Conservation (phyloP, 2,888 invertebrate genomes). For the Timandra comae region DNA sequence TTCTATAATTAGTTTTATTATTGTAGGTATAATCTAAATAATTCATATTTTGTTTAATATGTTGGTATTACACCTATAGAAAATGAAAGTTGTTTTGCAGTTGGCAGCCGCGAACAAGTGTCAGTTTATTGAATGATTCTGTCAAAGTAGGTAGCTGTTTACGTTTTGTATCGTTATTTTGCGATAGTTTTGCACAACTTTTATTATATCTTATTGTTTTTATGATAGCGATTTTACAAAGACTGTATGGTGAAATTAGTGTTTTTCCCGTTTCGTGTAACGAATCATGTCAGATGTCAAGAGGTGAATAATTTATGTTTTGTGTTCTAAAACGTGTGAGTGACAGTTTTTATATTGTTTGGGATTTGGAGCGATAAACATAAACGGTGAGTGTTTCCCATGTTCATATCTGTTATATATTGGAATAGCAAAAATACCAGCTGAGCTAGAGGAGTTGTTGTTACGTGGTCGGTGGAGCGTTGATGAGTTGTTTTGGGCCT, state of each 20-base stretch:
- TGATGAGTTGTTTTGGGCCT: constrained; percentile 21
- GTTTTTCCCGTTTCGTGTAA: constrained; percentile 45
- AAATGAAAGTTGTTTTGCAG: constrained; percentile 57
- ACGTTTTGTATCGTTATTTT: constrained; percentile 74
- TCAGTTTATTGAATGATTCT: constrained; percentile 68
- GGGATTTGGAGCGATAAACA: constrained; percentile 69
- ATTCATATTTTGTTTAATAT: constrained; percentile 1
- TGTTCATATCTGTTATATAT: constrained; percentile 28
- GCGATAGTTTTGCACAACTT: constrained; percentile 71
- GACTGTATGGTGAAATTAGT: constrained; percentile 53
- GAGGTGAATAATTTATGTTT: constrained; percentile 71
- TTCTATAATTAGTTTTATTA: too few species aligned
- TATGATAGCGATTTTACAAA: constrained; percentile 58
- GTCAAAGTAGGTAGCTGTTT: constrained; percentile 75
- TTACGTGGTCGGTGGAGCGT: constrained; percentile 28
- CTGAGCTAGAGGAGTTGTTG: constrained; percentile 16
- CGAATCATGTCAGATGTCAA: constrained; percentile 70
- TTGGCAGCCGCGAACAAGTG: constrained; percentile 54
- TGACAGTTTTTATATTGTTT: constrained; percentile 72
- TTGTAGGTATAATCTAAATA: too few species aligned
- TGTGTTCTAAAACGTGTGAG: constrained; percentile 63
- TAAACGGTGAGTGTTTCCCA: constrained; percentile 63
- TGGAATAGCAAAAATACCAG: constrained; percentile 9
- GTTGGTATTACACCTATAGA: constrained; percentile 24
- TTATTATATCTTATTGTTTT: constrained; percentile 69